A percentile compares a stretch with the other conserved stretches of the same genome.
phyloP scores from a whole-genome alignment of 2,888 invertebrate species.

The Limnephilus rhombicus region DNA sequence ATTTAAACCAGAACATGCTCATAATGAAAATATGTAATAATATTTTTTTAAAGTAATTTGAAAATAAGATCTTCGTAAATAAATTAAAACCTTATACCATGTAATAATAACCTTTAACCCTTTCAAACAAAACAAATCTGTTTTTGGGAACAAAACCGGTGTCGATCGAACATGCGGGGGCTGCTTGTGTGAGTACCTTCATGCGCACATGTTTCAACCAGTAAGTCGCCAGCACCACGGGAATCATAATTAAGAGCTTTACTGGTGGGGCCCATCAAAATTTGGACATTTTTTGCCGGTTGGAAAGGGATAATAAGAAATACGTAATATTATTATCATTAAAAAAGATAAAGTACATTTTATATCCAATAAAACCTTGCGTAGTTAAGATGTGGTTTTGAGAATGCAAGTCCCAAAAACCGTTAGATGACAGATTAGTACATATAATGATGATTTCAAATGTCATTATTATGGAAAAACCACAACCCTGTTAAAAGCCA shows the following conservation, averaged over 20 bases:
- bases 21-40: background rate
- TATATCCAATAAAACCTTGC: background rate
- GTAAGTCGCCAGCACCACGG: no score
- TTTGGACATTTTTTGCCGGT: no score
- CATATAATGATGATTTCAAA: slow-evolving; percentile 18
- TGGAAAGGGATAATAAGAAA: background rate
- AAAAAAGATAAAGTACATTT: background rate
- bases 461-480: slow-evolving; percentile 24
- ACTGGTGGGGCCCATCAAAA: no score
- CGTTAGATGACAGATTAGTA: slow-evolving; percentile 25
- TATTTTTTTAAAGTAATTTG: background rate
- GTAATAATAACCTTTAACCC: no score
- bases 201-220: no score
- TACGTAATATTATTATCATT: background rate
- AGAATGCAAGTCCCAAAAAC: slow-evolving; percentile 14
- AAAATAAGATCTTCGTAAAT: background rate
- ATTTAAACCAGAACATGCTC: background rate
- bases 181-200: no score
- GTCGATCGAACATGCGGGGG: no score
- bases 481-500: slow-evolving; percentile 53
- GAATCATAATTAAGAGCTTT: no score
- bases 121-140: no score
- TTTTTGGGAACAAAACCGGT: no score
- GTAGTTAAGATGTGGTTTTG: background rate
- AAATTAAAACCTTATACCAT: background rate